Conservation (phyloP, 1,140 invertebrate genomes). For the Trissolcus basalis region DNA sequence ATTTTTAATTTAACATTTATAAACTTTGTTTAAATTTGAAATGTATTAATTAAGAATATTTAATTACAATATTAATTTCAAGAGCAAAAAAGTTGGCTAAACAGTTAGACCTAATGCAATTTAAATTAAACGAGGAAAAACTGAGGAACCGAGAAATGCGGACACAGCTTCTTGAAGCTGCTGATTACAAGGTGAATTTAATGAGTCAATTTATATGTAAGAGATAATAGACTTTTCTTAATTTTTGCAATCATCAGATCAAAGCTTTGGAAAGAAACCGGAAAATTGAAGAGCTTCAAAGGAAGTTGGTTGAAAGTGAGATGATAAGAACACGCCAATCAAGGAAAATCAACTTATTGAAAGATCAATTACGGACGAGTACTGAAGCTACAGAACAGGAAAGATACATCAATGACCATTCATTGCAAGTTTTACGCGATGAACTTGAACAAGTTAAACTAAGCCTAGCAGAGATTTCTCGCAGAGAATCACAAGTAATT, state of each 20-base stretch:
- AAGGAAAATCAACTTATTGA: slow-evolving; percentile 82
- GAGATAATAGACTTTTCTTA: too few relatives aligned
- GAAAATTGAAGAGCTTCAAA: slow-evolving; percentile 89
- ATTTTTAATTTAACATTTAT: background rate
- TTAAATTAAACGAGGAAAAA: slow-evolving; percentile 84
- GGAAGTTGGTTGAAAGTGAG: slow-evolving; percentile 84
- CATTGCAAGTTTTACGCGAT: slow-evolving; percentile 81
- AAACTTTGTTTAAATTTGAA: too few relatives aligned
- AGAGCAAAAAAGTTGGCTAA: slow-evolving; percentile 85
- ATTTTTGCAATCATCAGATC: slow-evolving; percentile 77
- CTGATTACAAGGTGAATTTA: slow-evolving; percentile 84
- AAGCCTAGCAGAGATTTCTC: slow-evolving; percentile 82
- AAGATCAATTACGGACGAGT: slow-evolving; percentile 81
- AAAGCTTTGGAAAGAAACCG: slow-evolving; percentile 86
- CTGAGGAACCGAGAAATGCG: slow-evolving; percentile 85
- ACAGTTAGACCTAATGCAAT: slow-evolving; percentile 84
- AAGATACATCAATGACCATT: slow-evolving; percentile 82
- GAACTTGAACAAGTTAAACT: slow-evolving; percentile 84
- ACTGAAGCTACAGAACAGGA: slow-evolving; percentile 83
- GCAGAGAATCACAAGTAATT: slow-evolving; percentile 81
- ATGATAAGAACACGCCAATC: slow-evolving; percentile 82
- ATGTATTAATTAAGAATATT: too few relatives aligned
- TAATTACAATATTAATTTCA: slow-evolving; percentile 28
- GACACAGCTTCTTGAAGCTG: slow-evolving; percentile 86
- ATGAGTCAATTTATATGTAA: background rate